Evolutionary conservation across 2,113 vertebrate genomes (phyloP), one percentile per base, ranked within the genome.

Genomic region (Craseonycteris thonglongyai): DNA sequence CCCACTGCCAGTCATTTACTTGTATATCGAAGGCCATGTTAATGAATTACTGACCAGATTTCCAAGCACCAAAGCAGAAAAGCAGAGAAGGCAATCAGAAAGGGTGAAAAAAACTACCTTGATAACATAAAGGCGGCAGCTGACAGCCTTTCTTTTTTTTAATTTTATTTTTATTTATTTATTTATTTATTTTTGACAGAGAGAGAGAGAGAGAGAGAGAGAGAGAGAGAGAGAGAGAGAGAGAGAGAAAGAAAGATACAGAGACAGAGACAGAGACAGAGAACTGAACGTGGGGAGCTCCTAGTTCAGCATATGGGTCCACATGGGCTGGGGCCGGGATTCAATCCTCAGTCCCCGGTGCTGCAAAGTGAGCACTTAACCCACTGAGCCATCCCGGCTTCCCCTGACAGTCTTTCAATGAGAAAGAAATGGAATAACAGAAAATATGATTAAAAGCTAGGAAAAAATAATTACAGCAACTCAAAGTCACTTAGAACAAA

Each of bases 1-100:
- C 51, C 30, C 16, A 59, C 66, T 82, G 58, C 30, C 2, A 2
- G 56, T 26, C 33, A 66, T 87, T 87, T 56, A 90, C 30, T 49
- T 86, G 63, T 45, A 28, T 47, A 84, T 66, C 18, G 82, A 59
- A 92, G 84, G 33, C 68, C 75, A 71, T 72, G 81, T 30, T 82
- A 92, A 88, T 51, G 28, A 78, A 94, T 85, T 69, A 30, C 92
- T 56, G 71, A n/a, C 5, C 63, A 93, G 54, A 91, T 66, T 85
- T 89, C 47, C 19, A 76, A 85, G 45, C 59, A 76, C 59, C 61
- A 91, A 59, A 79, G 49, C 58, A 90, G 71, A 93, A 93, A 93
- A 88, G 51, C 63, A 74, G 76, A 80, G 88, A 88, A 84, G 63
- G 40, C 33, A n/a, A 87, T 91, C 33, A 76, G 68, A 90, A 61